These are phyloP conservation scores for Lepus europaeus DNA, from an alignment of 2,113 vertebrate species.

Conservation along the genomic window DNA sequence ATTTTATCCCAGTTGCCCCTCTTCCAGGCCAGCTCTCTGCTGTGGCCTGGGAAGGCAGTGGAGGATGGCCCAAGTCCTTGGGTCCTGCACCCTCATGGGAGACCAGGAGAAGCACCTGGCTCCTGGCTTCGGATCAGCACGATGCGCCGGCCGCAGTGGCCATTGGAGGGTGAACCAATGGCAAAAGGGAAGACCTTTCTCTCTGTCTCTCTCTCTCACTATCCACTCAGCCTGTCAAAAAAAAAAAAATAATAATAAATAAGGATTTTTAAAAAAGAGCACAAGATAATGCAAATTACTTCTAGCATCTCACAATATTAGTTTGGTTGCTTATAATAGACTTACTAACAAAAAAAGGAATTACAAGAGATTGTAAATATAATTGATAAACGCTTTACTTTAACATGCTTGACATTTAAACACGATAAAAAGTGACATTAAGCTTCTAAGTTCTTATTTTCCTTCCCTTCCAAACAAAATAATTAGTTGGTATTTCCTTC, in stretches of 20 bases:
- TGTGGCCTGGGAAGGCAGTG: no score
- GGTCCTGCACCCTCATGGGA: no score
- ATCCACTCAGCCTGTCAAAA: no score
- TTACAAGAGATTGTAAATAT: background rate
- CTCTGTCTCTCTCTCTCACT: no score
- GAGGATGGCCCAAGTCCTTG: no score
- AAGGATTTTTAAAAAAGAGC: background rate
- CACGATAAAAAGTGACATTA: background rate
- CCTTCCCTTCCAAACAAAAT: constrained; percentile 48
- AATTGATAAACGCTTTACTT: constrained; percentile 9
- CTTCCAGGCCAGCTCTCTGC: background rate
- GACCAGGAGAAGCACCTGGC: no score
- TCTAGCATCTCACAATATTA: constrained; percentile 17
- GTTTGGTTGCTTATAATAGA: background rate
- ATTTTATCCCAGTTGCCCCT: no score
- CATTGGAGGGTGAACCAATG: no score
- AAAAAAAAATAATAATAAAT: no score
- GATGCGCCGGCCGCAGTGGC: no score
- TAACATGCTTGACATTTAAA: constrained; percentile 58
- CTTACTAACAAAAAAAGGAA: background rate
- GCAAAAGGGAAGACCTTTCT: no score
- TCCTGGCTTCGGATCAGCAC: no score
- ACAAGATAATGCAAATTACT: background rate
- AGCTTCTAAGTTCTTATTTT: background rate
- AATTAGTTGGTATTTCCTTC: constrained; percentile 20